Conservation (phyloP, 2,888 invertebrate genomes). For the Mechanitis messenoides region DNA sequence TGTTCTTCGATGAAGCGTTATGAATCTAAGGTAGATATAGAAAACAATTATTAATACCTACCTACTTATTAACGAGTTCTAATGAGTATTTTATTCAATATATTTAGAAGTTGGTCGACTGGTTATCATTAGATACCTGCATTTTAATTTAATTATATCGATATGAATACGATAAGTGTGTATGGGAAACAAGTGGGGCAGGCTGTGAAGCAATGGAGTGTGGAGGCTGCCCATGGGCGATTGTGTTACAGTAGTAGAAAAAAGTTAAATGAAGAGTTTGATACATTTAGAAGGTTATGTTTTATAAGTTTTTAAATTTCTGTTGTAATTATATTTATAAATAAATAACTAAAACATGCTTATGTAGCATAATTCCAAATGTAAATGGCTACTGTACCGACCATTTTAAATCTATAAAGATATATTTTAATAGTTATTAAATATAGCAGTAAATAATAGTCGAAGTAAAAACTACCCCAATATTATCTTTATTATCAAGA, state of each 20-base stretch:
- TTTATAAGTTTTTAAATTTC: neutral
- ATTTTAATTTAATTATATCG: conserved; percentile 2
- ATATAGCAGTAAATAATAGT: too few relatives aligned
- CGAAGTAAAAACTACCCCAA: too few relatives aligned
- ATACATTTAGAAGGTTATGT: conserved; percentile 28
- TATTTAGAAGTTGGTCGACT: neutral
- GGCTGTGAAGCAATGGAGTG: conserved; percentile 58
- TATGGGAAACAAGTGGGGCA: conserved; percentile 57
- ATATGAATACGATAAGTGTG: conserved; percentile 15
- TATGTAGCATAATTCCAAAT: too few relatives aligned
- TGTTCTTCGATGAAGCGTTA: neutral
- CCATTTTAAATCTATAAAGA: too few relatives aligned
- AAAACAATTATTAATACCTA: neutral
- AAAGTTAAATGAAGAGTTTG: conserved; percentile 30
- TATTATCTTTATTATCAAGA: too few relatives aligned
- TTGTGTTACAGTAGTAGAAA: conserved; percentile 50
- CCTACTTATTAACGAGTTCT: neutral
- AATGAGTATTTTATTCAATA: neutral
- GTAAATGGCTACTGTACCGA: too few relatives aligned
- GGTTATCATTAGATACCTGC: conserved; percentile 8
- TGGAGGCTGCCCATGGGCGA: conserved; percentile 48
- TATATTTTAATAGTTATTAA: too few relatives aligned
- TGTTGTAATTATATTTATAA: neutral
- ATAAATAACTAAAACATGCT: too few relatives aligned
- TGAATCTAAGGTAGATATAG: too few relatives aligned